Conservation (phyloP, 1,140 invertebrate species). For the Orchestia grillus region DNA sequence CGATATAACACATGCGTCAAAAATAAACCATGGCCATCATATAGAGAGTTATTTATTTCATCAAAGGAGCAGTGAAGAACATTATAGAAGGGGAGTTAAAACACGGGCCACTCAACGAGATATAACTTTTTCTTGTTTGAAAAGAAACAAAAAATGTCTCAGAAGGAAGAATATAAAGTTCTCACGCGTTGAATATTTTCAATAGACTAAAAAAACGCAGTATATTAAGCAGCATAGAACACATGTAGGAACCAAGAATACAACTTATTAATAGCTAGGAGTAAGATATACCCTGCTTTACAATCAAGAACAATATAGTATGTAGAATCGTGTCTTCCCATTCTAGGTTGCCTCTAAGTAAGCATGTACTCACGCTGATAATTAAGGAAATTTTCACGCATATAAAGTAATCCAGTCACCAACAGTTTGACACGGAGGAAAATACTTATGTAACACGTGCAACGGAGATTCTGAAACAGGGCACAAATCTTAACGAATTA, state of each 20-base stretch:
- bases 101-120: neutral
- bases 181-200: neutral
- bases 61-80: no score
- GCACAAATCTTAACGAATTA: neutral
- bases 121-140: neutral
- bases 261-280: neutral
- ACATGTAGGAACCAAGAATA: neutral
- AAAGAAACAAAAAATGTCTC: neutral
- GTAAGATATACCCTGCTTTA: neutral
- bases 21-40: no score
- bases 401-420: neutral
- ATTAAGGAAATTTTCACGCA: neutral
- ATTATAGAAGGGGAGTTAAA: neutral
- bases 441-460: neutral
- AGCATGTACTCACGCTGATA: neutral
- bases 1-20: no score
- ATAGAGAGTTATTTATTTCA: no score
- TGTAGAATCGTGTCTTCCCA: neutral
- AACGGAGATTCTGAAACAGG: neutral
- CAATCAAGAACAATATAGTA: neutral
- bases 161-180: neutral
- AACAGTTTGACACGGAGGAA: neutral
- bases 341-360: neutral
- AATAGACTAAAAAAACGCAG: neutral
- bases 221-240: neutral